A percentile compares a stretch with the other conserved stretches of the same genome.
Evolutionary conservation across 2,888 invertebrate species (phyloP).

Genomic region (Phasia obesa): DNA sequence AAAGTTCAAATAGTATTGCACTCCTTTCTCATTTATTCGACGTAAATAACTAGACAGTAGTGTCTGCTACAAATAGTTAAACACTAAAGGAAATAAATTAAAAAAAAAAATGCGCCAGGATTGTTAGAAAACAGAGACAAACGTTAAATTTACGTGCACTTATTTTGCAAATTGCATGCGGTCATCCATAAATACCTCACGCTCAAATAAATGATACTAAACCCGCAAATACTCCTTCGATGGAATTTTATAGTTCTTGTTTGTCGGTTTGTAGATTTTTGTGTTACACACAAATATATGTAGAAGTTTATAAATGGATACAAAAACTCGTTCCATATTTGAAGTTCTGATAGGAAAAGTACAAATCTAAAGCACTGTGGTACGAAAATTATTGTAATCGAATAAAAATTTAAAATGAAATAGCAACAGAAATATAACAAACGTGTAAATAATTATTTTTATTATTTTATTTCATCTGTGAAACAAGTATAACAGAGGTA

Average conservation of each 20-base stretch:
- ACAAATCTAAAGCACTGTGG: neutral
- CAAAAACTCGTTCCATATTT: neutral
- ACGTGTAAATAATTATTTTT: too few relatives aligned
- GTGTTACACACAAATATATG: neutral
- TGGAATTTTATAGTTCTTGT: neutral
- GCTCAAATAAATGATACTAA: slow-evolving; percentile 53
- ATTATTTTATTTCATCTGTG: too few relatives aligned
- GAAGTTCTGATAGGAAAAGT: neutral
- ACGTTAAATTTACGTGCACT: slow-evolving; percentile 68
- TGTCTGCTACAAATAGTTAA: slow-evolving; percentile 60
- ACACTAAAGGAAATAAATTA: slow-evolving; percentile 36
- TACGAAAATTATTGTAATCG: too few relatives aligned
- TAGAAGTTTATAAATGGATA: neutral
- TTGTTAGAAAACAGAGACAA: slow-evolving; percentile 60
- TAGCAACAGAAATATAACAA: too few relatives aligned
- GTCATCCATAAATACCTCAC: slow-evolving; percentile 70
- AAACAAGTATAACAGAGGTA: too few relatives aligned
- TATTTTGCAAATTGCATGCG: slow-evolving; percentile 71
- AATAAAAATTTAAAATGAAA: too few relatives aligned
- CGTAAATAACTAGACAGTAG: slow-evolving; percentile 51
- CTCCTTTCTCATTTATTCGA: slow-evolving; percentile 3
- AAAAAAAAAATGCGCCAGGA: slow-evolving; percentile 22
- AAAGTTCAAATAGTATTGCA: slow-evolving; percentile 2
- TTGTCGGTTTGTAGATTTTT: neutral
- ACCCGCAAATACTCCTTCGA: slow-evolving; percentile 10